Percentiles rank a stretch among this genome's conserved stretches.
phyloP scores from a whole-genome alignment of 2,797 vertebrate genomes.

The Parotocinclus haroldoi region DNA sequence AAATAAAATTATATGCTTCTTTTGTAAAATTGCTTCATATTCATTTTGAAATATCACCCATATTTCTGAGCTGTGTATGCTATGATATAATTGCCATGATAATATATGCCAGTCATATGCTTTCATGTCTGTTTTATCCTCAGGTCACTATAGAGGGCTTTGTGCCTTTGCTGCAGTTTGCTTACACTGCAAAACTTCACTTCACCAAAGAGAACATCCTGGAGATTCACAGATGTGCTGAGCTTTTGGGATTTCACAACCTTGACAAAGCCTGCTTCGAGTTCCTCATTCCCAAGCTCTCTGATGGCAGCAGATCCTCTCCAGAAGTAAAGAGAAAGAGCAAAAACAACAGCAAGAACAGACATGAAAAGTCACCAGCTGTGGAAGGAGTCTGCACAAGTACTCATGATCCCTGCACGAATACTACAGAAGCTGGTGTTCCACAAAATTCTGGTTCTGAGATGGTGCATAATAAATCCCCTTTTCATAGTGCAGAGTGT shows the following conservation, averaged over 20 bases:
- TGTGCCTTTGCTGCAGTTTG: slow-evolving; percentile 90
- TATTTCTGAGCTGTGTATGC: no score
- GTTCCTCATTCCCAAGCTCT: slow-evolving; percentile 89
- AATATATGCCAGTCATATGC: background rate
- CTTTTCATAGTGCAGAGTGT: background rate
- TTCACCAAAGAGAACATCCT: slow-evolving; percentile 93
- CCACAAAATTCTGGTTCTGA: slow-evolving; percentile 27
- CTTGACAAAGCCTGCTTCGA: slow-evolving; percentile 92
- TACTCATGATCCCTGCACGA: background rate
- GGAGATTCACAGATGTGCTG: slow-evolving; percentile 83
- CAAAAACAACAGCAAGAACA: slow-evolving; percentile 23
- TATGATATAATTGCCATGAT: background rate
- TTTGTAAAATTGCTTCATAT: no score
- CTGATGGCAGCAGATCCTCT: slow-evolving; percentile 62
- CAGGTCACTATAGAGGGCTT: slow-evolving; percentile 94
- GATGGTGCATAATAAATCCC: slow-evolving; percentile 15
- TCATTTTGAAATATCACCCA: no score
- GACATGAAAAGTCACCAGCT: slow-evolving; percentile 35
- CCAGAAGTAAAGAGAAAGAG: slow-evolving; percentile 63
- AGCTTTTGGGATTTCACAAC: slow-evolving; percentile 83
- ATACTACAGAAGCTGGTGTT: slow-evolving; percentile 1
- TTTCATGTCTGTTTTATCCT: background rate
- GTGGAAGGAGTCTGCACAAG: slow-evolving; percentile 8
- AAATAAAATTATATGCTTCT: no score
- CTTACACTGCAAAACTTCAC: slow-evolving; percentile 90